These are phyloP conservation scores for Calameuta filiformis DNA, from an alignment of 2,888 invertebrate genomes.

Conservation along the genomic window DNA sequence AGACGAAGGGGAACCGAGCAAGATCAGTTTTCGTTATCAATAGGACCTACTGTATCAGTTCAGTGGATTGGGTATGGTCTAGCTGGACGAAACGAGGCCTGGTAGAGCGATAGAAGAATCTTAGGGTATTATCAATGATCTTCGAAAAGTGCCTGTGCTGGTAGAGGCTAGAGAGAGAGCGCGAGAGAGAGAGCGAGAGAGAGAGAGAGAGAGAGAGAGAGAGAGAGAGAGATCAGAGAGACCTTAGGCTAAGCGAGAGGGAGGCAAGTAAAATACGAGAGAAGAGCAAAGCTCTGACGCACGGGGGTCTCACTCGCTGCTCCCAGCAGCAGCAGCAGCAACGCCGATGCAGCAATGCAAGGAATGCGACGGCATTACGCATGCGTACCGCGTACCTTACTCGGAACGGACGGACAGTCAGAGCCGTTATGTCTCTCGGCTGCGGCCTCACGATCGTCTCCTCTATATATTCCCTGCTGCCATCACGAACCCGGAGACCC, in stretches of 20 bases:
- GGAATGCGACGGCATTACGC: conserved; percentile 75
- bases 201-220: conserved; percentile 22
- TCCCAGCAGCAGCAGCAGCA: conserved; percentile 20
- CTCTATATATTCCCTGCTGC: background rate
- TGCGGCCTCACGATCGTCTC: conserved; percentile 51
- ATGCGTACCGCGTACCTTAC: conserved; percentile 71
- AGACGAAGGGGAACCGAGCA: background rate
- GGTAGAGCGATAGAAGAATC: conserved; percentile 2
- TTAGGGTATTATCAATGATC: background rate
- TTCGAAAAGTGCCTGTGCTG: background rate
- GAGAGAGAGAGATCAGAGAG: conserved; percentile 16
- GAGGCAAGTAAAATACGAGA: conserved; percentile 30
- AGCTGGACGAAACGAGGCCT: background rate
- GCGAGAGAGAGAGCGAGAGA: conserved; percentile 19
- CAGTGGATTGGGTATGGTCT: background rate
- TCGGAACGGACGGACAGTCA: conserved; percentile 68
- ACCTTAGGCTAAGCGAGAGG: conserved; percentile 24
- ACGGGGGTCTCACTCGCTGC: background rate
- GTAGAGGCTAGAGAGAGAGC: conserved; percentile 24
- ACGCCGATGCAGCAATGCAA: conserved; percentile 48
- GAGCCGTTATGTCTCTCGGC: conserved; percentile 60
- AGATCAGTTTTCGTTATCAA: background rate
- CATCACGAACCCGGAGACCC: background rate
- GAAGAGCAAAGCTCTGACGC: conserved; percentile 14
- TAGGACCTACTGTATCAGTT: background rate